A percentile compares a stretch with the other conserved stretches of the same genome.
Evolutionary conservation across 2,113 vertebrate genomes (phyloP).

Genomic region (Crypturellus undulatus): DNA sequence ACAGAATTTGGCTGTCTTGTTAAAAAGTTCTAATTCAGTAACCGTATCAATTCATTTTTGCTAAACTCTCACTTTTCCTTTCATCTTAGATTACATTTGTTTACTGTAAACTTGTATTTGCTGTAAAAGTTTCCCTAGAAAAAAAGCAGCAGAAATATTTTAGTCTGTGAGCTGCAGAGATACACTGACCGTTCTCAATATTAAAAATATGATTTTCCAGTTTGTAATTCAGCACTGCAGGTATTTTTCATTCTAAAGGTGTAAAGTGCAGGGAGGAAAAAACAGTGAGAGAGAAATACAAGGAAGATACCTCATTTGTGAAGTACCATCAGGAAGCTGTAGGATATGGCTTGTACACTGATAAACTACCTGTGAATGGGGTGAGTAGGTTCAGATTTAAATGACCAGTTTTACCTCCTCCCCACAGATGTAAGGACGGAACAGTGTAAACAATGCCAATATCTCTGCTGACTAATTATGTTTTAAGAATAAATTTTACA

Average conservation of each 20-base stretch:
- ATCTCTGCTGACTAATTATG: not conserved
- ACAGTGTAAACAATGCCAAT: not conserved
- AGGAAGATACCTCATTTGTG: not conserved
- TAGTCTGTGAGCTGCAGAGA: not conserved
- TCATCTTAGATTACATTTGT: not conserved
- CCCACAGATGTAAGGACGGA: not conserved
- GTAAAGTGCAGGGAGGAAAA: not conserved
- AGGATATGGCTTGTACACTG: not conserved
- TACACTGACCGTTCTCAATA: not conserved
- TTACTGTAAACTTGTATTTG: not conserved
- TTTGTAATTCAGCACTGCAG: not conserved
- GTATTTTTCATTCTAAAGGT: not conserved
- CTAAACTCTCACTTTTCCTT: not conserved
- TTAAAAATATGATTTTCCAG: not conserved
- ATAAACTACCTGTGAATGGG: not conserved
- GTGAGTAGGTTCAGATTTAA: slow-evolving; percentile 12
- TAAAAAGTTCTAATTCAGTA: not conserved
- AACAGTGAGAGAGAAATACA: not conserved
- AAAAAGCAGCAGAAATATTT: not conserved
- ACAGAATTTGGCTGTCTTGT: not conserved
- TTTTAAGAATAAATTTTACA: not conserved
- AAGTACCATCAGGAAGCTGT: not conserved
- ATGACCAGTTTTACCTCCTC: not conserved
- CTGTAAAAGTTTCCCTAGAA: not conserved
- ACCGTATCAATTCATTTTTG: not conserved